phyloP scores from a whole-genome alignment of 1,140 invertebrate genomes.

The Drosophila albomicans region DNA sequence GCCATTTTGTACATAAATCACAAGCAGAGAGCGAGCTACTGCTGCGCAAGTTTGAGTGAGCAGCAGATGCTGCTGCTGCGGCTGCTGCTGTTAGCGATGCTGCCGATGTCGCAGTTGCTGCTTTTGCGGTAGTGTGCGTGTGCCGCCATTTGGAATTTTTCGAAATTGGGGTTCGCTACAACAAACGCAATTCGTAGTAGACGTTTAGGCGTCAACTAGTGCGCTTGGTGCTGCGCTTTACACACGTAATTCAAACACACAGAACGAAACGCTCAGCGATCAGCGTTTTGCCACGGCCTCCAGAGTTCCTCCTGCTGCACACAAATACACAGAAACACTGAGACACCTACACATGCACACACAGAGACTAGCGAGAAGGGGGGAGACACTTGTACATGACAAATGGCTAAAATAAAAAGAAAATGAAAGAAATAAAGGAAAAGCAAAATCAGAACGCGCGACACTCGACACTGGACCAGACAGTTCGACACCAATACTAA shows the following conservation, averaged over 20 bases:
- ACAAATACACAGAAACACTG: constrained; percentile 6
- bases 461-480: constrained; percentile 47
- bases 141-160: constrained; percentile 85
- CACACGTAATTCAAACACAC: constrained; percentile 55
- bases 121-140: constrained; percentile 50
- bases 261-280: constrained; percentile 41
- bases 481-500: background rate
- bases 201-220: constrained; percentile 86
- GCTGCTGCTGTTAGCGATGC: constrained; percentile 11
- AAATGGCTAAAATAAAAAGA: constrained; percentile 22
- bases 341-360: constrained; percentile 1
- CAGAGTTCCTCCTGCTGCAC: constrained; percentile 26
- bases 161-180: constrained; percentile 85
- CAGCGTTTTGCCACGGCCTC: constrained; percentile 53
- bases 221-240: constrained; percentile 85
- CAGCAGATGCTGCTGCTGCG: constrained; percentile 52
- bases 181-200: constrained; percentile 85
- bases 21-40: constrained; percentile 62
- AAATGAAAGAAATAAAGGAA: constrained; percentile 27
- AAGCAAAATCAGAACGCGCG: constrained; percentile 50
- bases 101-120: constrained; percentile 34
- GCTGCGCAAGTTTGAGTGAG: constrained; percentile 27
- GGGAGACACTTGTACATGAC: constrained; percentile 34
- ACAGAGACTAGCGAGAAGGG: background rate
- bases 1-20: constrained; percentile 84